Evolutionary conservation across 2,797 vertebrate genomes (phyloP).

Genomic region (Cuculus canorus): DNA sequence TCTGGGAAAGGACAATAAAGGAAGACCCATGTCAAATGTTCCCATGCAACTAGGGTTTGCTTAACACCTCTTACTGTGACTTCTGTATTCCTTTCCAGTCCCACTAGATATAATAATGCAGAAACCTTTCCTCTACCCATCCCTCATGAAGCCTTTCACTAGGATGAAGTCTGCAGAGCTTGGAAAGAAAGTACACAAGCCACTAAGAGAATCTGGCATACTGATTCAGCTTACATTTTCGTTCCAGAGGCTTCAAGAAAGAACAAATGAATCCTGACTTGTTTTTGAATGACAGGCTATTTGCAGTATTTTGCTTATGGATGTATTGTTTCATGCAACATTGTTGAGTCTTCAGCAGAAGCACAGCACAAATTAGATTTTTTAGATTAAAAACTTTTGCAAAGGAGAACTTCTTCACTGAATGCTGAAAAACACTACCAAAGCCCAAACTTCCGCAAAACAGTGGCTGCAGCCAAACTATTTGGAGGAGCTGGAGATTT

Average conservation of each 20-base stretch:
- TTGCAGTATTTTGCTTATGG: background rate
- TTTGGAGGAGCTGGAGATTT: background rate
- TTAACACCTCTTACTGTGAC: background rate
- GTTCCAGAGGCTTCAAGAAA: background rate
- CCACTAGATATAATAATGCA: background rate
- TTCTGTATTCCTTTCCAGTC: background rate
- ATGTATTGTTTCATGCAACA: background rate
- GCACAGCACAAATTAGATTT: background rate
- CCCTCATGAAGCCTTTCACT: background rate
- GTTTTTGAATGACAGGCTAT: background rate
- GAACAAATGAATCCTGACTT: background rate
- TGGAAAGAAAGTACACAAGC: background rate
- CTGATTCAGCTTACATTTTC: background rate
- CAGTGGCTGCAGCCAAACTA: background rate
- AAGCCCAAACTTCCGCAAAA: background rate
- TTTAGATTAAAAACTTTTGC: background rate
- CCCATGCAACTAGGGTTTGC: background rate
- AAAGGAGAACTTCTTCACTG: background rate
- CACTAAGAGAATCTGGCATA: background rate
- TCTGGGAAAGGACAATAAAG: background rate
- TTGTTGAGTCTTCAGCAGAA: background rate
- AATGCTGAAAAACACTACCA: background rate
- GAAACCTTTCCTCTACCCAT: background rate
- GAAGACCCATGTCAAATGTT: background rate
- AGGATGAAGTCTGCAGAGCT: background rate